Evolutionary conservation across 2,113 vertebrate genomes (phyloP).

Genomic region (Oncorhynchus nerka): DNA sequence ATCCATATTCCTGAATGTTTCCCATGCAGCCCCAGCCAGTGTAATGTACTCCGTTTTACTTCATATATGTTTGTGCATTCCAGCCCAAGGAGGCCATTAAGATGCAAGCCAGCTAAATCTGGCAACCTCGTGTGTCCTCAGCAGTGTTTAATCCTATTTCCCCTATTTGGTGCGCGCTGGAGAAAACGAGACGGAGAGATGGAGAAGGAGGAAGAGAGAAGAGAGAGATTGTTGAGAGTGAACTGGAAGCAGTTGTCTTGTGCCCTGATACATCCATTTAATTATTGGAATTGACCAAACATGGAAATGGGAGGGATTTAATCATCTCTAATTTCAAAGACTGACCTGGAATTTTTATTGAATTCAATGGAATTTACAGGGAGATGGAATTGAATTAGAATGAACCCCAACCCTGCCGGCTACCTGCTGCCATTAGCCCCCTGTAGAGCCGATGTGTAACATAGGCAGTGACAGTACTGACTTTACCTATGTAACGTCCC

Average conservation of each 20-base stretch:
- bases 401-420: too few relatives aligned
- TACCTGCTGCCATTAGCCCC: too few relatives aligned
- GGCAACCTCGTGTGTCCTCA: conserved; percentile 43
- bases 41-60: conserved; percentile 18
- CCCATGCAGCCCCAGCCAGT: conserved; percentile 30
- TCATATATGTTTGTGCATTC: conserved; percentile 37
- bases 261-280: too few relatives aligned
- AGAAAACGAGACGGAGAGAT: conserved; percentile 1
- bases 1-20: neutral
- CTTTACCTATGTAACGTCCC: too few relatives aligned
- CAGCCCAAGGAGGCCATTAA: conserved; percentile 40
- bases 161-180: conserved; percentile 12
- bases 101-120: conserved; percentile 35
- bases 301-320: too few relatives aligned
- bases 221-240: neutral
- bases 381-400: too few relatives aligned
- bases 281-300: too few relatives aligned
- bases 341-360: too few relatives aligned
- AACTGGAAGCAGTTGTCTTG: neutral
- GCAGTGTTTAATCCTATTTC: conserved; percentile 57
- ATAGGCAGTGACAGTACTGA: too few relatives aligned
- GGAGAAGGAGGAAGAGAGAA: neutral
- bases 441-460: too few relatives aligned
- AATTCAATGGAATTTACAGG: too few relatives aligned
- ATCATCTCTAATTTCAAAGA: too few relatives aligned